Evolutionary conservation across 2,113 vertebrate genomes (phyloP), one percentile per base, ranked within the genome.

Genomic region (Neopipo cinnamomea): DNA sequence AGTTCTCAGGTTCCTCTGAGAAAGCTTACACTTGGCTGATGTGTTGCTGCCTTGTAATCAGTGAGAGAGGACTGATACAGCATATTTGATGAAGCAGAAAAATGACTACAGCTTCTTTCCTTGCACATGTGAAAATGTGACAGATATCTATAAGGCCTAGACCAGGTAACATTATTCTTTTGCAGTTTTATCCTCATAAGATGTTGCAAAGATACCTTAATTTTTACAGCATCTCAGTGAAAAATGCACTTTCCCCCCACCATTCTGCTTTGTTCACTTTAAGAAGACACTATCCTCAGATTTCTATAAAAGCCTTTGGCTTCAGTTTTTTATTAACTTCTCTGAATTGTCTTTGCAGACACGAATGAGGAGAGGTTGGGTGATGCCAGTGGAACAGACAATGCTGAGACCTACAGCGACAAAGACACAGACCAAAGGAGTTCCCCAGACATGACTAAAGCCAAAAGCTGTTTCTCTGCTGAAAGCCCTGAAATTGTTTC

Each of bases 401-500:
- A 97, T 68, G 95, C 98, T 0, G 99, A 99, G 52, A 98, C 97
- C 93, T 98, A 98, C 97, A 99, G 99, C n/a, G 99, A 99, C 95
- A 99, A 99, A 96, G 99, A 99, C 55, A 96, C 98, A 46, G 99
- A 99, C 71, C 98, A 98, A 88, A 97, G 97, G 96, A 99, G 98
- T 94, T 99, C 99, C 37, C 99, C 99, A 3, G 99, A 99, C 12
- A 98, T 98, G 70, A 96, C 98, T 89, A 99, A 99, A 94, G 91
- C 97, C 21, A 99, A 98, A 98, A 97, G 96, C 55, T 99, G 98
- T 97, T 99, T 99, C 96, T 98, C 98, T 39, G 98, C 98, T 0
- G 99, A 99, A 83, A 99, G 98, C 23, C 98, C 99, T 2, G 99
- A 99, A 71, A 95, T 98, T 27, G 98, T 98, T 86, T 96, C 98